Evolutionary conservation across 2,888 invertebrate genomes (phyloP), one percentile per base, ranked within the genome.

Genomic region (Tyria jacobaeae): DNA sequence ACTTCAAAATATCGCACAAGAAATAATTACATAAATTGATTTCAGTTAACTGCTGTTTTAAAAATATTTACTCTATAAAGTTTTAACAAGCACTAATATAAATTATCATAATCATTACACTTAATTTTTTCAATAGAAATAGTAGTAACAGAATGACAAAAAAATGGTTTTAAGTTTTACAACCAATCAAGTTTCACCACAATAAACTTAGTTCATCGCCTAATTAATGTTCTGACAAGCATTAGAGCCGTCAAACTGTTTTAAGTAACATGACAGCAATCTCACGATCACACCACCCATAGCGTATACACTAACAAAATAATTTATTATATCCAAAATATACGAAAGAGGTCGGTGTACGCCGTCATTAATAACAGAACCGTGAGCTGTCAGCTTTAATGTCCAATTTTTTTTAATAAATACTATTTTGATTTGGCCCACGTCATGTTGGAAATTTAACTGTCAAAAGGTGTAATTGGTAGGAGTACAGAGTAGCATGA

Each of bases 381-480:
- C 91, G 90, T 90, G 89, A 90, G 91, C 93, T 92, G 94, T 93
- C 94, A 90, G 89, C 88, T 88, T 88, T 91, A 89, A 92, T 89
- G 89, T 89, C 87, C 87, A 87, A 88, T 88, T 91, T 91, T 91
- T 83, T 92, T 89, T 88, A 87, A 91, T 91, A 92, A 94, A 94
- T 89, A 92, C 88, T 94, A 92, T 94, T 94, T 94, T 94, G 95
- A 95, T 95, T 95, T 94, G 94, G 94, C 94, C 94, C 92, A 91
- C 91, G 94, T 94, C 94, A 93, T 92, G 92, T 94, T 89, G 88
- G 89, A 93, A 92, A 93, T 91, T 94, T 89, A 94, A 90, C 94
- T 94, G 94, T 94, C 94, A 93, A 88, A 92, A 91, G 60, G 83
- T 89, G 88, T 94, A 94, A 94, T 94, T 94, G 94, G 94, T 92